phyloP scores from a whole-genome alignment of 2,797 vertebrate species.

The Squalus acanthias region DNA sequence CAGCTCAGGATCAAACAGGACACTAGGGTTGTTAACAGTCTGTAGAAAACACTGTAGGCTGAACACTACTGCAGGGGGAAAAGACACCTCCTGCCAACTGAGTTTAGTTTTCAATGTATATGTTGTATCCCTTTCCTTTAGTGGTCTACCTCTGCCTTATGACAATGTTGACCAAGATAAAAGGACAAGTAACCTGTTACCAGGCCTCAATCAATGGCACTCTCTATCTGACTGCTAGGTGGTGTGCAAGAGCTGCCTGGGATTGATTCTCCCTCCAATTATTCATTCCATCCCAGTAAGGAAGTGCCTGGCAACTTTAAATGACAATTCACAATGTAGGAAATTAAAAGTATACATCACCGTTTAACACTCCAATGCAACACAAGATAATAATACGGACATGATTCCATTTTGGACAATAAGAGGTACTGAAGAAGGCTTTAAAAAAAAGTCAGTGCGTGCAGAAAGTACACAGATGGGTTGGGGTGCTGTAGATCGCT shows the following conservation, averaged over 20 bases:
- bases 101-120: neutral
- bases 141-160: neutral
- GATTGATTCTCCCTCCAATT: neutral
- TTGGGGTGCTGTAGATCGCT: too few species aligned
- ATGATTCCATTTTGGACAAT: neutral
- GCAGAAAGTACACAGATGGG: neutral
- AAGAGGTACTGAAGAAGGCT: neutral
- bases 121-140: neutral
- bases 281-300: neutral
- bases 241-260: neutral
- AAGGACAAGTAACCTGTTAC: neutral
- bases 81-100: neutral
- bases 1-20: neutral
- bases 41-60: neutral
- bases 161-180: neutral
- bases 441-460: neutral
- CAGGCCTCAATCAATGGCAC: neutral
- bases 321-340: neutral
- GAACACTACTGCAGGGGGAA: neutral
- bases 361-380: neutral
- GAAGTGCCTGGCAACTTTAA: neutral
- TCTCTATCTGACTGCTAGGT: neutral
- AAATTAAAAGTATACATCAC: neutral
- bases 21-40: neutral
- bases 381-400: neutral